Evolutionary conservation across 1,140 invertebrate species (phyloP).

Genomic region (Sesamia nonagrioides): DNA sequence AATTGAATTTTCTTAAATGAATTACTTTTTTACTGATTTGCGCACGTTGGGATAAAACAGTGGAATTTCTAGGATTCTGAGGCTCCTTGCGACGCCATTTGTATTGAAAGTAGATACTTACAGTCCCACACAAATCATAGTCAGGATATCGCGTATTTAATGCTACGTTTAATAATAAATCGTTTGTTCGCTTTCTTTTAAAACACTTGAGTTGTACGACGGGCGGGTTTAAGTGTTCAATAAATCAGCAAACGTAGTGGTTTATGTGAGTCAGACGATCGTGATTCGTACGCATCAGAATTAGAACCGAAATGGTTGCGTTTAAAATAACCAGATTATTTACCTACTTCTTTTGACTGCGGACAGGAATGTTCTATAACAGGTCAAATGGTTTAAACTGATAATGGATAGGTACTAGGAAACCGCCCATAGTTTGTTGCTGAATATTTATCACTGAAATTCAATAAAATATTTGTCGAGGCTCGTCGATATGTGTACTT

Average conservation of each 20-base stretch:
- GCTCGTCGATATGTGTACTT: too few species aligned
- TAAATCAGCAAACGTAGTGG: constrained; percentile 68
- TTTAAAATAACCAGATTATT: constrained; percentile 8
- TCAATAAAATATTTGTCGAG: too few species aligned
- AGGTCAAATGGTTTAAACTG: background rate
- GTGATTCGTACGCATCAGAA: constrained; percentile 52
- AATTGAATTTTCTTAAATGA: constrained; percentile 14
- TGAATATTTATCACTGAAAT: background rate
- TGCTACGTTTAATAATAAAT: constrained; percentile 54
- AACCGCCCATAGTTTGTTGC: background rate
- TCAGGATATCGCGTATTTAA: constrained; percentile 18
- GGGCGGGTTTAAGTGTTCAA: constrained; percentile 68
- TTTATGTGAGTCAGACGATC: constrained; percentile 63
- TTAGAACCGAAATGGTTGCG: constrained; percentile 12
- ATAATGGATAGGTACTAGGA: background rate
- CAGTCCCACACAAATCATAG: background rate
- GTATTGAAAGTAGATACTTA: background rate
- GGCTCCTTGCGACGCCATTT: background rate
- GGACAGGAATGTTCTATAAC: constrained; percentile 3
- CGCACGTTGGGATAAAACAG: background rate
- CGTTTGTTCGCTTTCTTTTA: constrained; percentile 65
- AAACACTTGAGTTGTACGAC: constrained; percentile 63
- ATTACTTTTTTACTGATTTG: constrained; percentile 21
- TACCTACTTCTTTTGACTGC: constrained; percentile 11
- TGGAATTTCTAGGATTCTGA: background rate